A percentile compares a stretch with the other conserved stretches of the same genome.
phyloP scores from a whole-genome alignment of 2,888 invertebrate genomes.

The Volucella zonaria region DNA sequence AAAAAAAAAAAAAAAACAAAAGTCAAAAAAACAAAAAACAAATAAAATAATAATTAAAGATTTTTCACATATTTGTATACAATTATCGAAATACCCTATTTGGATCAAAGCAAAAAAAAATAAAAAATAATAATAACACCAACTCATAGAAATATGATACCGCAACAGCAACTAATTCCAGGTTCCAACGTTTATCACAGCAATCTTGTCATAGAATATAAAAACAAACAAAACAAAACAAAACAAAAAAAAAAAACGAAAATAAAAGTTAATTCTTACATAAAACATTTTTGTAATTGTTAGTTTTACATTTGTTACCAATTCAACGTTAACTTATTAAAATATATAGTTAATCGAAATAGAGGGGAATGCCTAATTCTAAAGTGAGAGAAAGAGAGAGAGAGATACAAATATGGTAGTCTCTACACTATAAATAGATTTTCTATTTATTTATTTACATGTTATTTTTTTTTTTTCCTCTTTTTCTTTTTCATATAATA shows the following conservation, averaged over 20 bases:
- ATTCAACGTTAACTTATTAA: background rate
- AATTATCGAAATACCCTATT: constrained; percentile 34
- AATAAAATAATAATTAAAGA: background rate
- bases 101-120: background rate
- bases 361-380: no score
- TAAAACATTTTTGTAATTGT: constrained; percentile 29
- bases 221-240: constrained; percentile 33
- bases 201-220: constrained; percentile 52
- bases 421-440: no score
- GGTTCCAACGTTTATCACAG: constrained; percentile 40
- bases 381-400: no score
- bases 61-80: constrained; percentile 38
- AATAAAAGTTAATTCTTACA: constrained; percentile 13
- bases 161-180: constrained; percentile 48
- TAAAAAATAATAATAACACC: constrained; percentile 47
- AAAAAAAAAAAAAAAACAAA: background rate
- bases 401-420: no score
- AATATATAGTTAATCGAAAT: background rate
- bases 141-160: constrained; percentile 33
- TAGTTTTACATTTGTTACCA: background rate
- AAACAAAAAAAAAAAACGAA: constrained; percentile 19
- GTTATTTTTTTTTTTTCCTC: background rate
- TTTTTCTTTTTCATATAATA: constrained; percentile 4
- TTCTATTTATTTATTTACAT: no score
- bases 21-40: background rate